A percentile compares a stretch with the other conserved stretches of the same genome.
Evolutionary conservation across 2,113 vertebrate species (phyloP).

Genomic region (Gymnogyps californianus): DNA sequence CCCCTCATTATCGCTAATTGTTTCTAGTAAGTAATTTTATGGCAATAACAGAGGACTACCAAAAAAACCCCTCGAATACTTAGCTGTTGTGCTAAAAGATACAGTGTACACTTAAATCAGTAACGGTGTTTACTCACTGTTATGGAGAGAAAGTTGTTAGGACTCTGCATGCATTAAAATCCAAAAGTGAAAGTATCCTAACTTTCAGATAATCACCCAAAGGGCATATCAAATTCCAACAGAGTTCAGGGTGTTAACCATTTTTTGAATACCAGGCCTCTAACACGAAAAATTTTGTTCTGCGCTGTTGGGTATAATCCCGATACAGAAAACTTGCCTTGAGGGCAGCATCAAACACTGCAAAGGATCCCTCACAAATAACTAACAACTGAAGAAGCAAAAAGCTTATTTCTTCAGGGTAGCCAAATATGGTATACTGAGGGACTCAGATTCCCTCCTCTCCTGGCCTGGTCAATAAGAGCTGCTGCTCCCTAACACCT

Average conservation of each 20-base stretch:
- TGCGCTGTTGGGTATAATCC: background rate
- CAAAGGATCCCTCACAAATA: background rate
- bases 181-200: background rate
- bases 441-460: background rate
- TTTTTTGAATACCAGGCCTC: background rate
- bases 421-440: background rate
- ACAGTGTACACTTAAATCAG: background rate
- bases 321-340: background rate
- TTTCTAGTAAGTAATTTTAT: background rate
- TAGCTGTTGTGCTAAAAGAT: background rate
- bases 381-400: background rate
- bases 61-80: background rate
- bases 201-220: background rate
- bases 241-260: background rate
- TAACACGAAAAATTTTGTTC: background rate
- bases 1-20: background rate
- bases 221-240: background rate
- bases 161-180: background rate
- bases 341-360: background rate
- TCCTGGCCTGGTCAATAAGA: background rate
- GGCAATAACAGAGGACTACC: background rate
- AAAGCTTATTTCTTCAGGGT: background rate
- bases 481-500: background rate
- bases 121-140: background rate
- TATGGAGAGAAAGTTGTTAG: background rate